Evolutionary conservation across 2,888 invertebrate genomes (phyloP).

Genomic region (Seira sanloemensis): DNA sequence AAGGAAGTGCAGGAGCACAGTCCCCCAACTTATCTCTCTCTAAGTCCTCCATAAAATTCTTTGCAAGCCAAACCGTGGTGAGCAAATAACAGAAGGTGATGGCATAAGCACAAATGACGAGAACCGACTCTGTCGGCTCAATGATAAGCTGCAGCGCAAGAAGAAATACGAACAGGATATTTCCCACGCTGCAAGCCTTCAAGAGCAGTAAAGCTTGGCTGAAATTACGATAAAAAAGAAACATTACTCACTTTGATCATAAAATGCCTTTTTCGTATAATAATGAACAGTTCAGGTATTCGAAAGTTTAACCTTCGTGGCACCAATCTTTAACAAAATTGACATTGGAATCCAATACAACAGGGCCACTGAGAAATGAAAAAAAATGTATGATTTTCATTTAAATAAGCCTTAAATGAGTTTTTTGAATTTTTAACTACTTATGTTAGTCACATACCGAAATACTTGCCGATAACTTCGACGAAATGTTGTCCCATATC

Average conservation of each 20-base stretch:
- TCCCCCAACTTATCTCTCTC: slow-evolving; percentile 3
- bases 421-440: neutral
- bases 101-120: slow-evolving; percentile 45
- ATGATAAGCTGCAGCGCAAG: slow-evolving; percentile 52
- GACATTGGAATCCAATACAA: slow-evolving; percentile 49
- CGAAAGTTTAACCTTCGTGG: slow-evolving; percentile 34
- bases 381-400: neutral
- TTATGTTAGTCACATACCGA: slow-evolving; percentile 31
- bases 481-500: slow-evolving; percentile 43
- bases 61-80: slow-evolving; percentile 46
- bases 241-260: too few species aligned
- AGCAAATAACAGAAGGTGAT: slow-evolving; percentile 38
- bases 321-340: slow-evolving; percentile 55
- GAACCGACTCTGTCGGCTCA: slow-evolving; percentile 32
- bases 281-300: neutral
- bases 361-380: slow-evolving; percentile 31
- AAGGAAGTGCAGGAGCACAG: neutral
- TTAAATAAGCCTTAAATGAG: too few species aligned
- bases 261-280: too few species aligned
- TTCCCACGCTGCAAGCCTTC: slow-evolving; percentile 36
- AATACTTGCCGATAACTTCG: slow-evolving; percentile 41
- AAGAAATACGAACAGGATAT: slow-evolving; percentile 37
- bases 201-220: slow-evolving; percentile 33
- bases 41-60: slow-evolving; percentile 36
- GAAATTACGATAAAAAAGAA: neutral